phyloP scores from a whole-genome alignment of 2,113 vertebrate genomes.

The Chaetura pelagica region DNA sequence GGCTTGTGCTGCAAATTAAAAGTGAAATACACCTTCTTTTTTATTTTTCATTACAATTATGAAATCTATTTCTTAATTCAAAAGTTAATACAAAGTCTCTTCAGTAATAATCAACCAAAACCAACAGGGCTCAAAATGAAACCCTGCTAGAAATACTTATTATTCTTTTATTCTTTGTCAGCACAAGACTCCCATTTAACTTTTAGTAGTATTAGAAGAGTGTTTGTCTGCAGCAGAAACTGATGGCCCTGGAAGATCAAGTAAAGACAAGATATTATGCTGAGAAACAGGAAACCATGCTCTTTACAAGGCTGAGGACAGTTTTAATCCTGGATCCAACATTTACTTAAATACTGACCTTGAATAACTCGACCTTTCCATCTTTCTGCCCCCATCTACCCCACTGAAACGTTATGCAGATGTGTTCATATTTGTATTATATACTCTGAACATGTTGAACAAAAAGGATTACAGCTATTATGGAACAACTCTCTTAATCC shows the following conservation, averaged over 20 bases:
- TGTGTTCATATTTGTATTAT: constrained; percentile 50
- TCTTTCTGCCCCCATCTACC: not conserved
- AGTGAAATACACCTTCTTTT: not conserved
- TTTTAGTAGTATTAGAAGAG: not conserved
- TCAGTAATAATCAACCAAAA: not conserved
- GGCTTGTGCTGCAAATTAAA: not conserved
- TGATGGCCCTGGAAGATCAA: not conserved
- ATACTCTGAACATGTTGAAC: not conserved
- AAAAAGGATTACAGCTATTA: constrained; percentile 34
- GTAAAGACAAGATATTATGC: not conserved
- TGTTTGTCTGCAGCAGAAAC: not conserved
- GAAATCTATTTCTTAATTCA: not conserved
- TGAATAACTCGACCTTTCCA: constrained; percentile 27
- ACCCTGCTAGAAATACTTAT: not conserved
- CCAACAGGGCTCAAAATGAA: not conserved
- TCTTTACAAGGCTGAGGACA: not conserved
- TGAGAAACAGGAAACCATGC: constrained; percentile 1
- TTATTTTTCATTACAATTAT: not conserved
- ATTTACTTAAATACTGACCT: constrained; percentile 18
- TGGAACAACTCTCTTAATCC: constrained; percentile 22
- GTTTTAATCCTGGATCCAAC: constrained; percentile 20
- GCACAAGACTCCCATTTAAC: not conserved
- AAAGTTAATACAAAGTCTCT: not conserved
- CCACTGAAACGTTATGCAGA: not conserved
- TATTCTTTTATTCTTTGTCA: not conserved